These are phyloP conservation scores for Epistrophe eligans DNA, from an alignment of 2,888 invertebrate species.

Conservation along the genomic window DNA sequence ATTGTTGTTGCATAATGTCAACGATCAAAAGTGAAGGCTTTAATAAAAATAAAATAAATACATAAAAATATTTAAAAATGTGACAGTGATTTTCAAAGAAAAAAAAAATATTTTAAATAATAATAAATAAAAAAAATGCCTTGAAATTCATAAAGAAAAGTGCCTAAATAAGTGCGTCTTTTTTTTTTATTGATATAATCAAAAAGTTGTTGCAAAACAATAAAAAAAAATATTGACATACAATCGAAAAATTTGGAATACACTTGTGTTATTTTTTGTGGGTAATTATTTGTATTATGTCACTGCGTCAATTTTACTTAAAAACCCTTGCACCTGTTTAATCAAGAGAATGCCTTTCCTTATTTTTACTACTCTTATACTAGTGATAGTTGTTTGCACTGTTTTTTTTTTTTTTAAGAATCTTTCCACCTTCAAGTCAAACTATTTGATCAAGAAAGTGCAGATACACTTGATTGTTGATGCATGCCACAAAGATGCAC, in stretches of 20 bases:
- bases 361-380: background rate
- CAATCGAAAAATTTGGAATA: slow-evolving; percentile 44
- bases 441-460: slow-evolving; percentile 43
- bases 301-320: slow-evolving; percentile 31
- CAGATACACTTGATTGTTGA: slow-evolving; percentile 23
- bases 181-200: background rate
- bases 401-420: background rate
- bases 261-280: slow-evolving; percentile 24
- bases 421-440: slow-evolving; percentile 17
- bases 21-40: slow-evolving; percentile 67
- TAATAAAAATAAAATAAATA: background rate
- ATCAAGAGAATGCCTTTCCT: slow-evolving; percentile 10
- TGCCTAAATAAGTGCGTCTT: slow-evolving; percentile 8
- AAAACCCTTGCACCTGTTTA: slow-evolving; percentile 25
- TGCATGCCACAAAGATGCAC: slow-evolving; percentile 44
- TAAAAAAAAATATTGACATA: slow-evolving; percentile 13
- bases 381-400: background rate
- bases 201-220: slow-evolving; percentile 17
- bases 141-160: slow-evolving; percentile 33
- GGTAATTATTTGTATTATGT: slow-evolving; percentile 69
- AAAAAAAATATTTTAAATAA: slow-evolving; percentile 7
- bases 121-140: slow-evolving; percentile 28
- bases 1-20: slow-evolving; percentile 67
- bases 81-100: slow-evolving; percentile 56
- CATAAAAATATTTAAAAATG: slow-evolving; percentile 27